Evolutionary conservation across 2,888 invertebrate species (phyloP).

Genomic region (Oxyscelio sp.): DNA sequence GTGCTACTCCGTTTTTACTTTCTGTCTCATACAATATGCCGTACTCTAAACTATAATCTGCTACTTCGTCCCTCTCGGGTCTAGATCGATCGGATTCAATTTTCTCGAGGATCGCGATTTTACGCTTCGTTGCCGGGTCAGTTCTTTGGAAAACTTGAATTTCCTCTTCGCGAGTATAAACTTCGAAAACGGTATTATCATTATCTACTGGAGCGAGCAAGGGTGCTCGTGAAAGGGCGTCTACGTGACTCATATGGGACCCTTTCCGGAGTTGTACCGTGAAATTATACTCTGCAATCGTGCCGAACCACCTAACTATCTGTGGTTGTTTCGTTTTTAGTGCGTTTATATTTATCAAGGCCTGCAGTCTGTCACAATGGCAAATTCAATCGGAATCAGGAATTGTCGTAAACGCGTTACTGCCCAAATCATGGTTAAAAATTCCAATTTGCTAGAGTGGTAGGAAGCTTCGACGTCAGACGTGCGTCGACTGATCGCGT

Average conservation of each 20-base stretch:
- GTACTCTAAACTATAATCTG: no score
- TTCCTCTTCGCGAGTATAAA: conserved; percentile 17
- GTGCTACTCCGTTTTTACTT: no score
- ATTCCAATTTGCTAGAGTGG: not conserved
- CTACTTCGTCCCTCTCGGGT: no score
- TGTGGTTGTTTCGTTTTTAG: no score
- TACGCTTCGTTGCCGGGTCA: no score
- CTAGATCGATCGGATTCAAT: no score
- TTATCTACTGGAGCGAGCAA: no score
- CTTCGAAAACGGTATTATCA: not conserved
- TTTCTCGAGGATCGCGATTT: no score
- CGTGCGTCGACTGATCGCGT: not conserved
- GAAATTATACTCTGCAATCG: not conserved
- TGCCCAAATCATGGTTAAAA: not conserved
- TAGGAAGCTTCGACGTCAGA: not conserved
- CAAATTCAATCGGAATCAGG: not conserved
- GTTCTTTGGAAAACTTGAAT: no score
- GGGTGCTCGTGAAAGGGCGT: not conserved
- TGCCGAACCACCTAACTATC: not conserved
- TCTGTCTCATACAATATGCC: no score
- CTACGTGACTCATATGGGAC: not conserved
- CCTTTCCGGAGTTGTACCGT: not conserved
- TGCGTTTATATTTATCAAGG: not conserved
- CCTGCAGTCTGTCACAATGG: not conserved
- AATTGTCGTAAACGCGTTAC: not conserved